A percentile compares a stretch with the other conserved stretches of the same genome.
Conservation (phyloP, 2,797 vertebrate genomes). For the Malurus splendens region DNA sequence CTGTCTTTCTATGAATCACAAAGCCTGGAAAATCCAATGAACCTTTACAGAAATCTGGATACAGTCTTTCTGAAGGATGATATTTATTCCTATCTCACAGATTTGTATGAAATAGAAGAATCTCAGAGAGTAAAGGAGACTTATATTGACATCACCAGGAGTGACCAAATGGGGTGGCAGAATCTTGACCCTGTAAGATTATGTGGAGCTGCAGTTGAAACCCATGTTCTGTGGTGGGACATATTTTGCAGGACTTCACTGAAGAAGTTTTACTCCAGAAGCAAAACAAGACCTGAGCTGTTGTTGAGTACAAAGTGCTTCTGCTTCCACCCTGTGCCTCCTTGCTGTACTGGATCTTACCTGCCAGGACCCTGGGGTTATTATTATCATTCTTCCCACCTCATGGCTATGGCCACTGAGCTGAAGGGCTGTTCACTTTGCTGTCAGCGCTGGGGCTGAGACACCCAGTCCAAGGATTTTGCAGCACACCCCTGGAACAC, state of each 20-base stretch:
- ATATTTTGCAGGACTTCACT: neutral
- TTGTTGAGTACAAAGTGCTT: neutral
- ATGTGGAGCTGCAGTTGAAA: neutral
- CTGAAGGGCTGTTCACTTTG: neutral
- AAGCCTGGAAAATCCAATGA: neutral
- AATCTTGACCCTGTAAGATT: neutral
- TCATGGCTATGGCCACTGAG: accelerated
- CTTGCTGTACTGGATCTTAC: neutral
- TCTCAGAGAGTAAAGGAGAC: neutral
- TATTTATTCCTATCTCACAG: neutral
- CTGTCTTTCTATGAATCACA: neutral
- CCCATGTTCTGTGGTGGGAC: neutral
- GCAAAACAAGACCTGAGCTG: neutral
- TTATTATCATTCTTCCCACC: neutral
- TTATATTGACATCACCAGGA: accelerated
- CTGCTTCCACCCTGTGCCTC: neutral
- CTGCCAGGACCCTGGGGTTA: neutral
- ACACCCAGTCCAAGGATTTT: neutral
- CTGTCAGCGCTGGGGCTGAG: neutral
- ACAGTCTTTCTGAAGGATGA: neutral
- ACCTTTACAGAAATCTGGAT: neutral
- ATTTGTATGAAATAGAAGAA: neutral
- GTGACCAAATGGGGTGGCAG: neutral
- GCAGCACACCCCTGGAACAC: accelerated
- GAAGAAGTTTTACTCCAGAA: neutral